These are phyloP conservation scores for Callinectes sapidus DNA, from an alignment of 2,888 invertebrate species.

Conservation along the genomic window DNA sequence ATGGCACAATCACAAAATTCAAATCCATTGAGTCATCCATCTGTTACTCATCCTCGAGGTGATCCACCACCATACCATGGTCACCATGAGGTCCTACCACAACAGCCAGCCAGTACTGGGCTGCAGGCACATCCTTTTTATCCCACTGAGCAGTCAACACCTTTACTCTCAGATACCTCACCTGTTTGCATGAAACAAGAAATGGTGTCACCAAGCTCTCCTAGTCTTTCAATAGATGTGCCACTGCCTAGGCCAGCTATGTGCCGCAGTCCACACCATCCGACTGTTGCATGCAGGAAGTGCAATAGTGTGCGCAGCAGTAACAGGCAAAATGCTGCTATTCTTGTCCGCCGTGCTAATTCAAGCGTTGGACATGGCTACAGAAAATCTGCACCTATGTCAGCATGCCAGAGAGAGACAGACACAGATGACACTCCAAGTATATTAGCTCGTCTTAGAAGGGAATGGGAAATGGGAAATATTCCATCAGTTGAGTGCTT, in stretches of 20 bases:
- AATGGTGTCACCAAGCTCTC: constrained; percentile 53
- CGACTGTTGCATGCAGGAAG: constrained; percentile 69
- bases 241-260: constrained; percentile 62
- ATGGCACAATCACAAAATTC: constrained; percentile 37
- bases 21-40: not conserved
- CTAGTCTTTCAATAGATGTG: constrained; percentile 51
- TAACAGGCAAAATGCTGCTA: constrained; percentile 72
- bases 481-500: constrained; percentile 50
- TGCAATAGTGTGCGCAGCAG: constrained; percentile 71
- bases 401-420: constrained; percentile 51
- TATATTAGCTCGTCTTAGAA: constrained; percentile 68
- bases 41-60: constrained; percentile 43
- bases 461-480: constrained; percentile 70
- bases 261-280: constrained; percentile 69
- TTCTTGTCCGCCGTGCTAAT: constrained; percentile 71
- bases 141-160: constrained; percentile 44
- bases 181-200: constrained; percentile 4
- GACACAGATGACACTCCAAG: constrained; percentile 70
- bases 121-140: constrained; percentile 49
- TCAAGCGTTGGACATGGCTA: constrained; percentile 70
- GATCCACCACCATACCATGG: constrained; percentile 71
- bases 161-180: constrained; percentile 44
- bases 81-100: constrained; percentile 66
- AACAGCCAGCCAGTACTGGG: constrained; percentile 42
- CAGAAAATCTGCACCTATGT: constrained; percentile 67